Evolutionary conservation across 2,888 invertebrate genomes (phyloP).

Genomic region (Hymenopus coronatus): DNA sequence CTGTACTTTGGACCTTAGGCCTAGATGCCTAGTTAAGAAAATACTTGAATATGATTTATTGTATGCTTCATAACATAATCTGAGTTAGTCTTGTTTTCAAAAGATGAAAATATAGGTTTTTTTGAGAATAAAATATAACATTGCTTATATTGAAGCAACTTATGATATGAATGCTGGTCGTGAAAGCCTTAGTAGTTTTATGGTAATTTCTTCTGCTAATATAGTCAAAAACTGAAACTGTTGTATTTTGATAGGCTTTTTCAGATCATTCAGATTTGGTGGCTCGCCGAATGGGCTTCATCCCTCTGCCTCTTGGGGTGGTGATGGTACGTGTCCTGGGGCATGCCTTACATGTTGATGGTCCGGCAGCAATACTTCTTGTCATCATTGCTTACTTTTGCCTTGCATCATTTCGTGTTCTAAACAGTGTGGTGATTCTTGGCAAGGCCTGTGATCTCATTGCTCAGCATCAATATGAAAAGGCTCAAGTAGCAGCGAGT

Average conservation of each 20-base stretch:
- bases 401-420: conserved; percentile 69
- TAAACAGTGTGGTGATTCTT: conserved; percentile 84
- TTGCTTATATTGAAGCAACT: no score
- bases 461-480: conserved; percentile 57
- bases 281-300: conserved; percentile 96
- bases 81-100: no score
- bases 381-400: conserved; percentile 74
- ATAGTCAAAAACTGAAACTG: not conserved
- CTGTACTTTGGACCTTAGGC: no score
- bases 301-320: conserved; percentile 92
- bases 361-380: conserved; percentile 68
- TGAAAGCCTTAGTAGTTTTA: no score
- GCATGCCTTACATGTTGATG: conserved; percentile 74
- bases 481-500: not conserved
- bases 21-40: no score
- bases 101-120: no score
- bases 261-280: conserved; percentile 96
- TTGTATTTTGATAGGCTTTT: conserved; percentile 61
- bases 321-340: conserved; percentile 86
- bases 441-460: conserved; percentile 90
- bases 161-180: no score
- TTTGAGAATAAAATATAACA: no score
- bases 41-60: no score
- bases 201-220: no score
- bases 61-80: no score